These are phyloP conservation scores for Napeogenes sylphis DNA, from an alignment of 2,888 invertebrate genomes.

Conservation along the genomic window DNA sequence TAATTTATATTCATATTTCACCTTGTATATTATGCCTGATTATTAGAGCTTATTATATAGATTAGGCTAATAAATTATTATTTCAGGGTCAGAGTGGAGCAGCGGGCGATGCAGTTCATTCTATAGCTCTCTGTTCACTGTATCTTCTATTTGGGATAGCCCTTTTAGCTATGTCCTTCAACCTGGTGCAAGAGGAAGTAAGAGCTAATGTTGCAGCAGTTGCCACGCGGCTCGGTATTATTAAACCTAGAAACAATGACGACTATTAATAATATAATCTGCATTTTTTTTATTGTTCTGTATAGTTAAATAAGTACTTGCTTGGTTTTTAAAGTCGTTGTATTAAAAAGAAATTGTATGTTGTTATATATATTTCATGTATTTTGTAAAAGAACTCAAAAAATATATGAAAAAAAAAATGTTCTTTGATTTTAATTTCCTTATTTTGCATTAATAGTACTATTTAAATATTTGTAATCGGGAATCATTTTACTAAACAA, in stretches of 20 bases:
- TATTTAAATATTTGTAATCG: no score
- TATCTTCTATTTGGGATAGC: constrained; percentile 97
- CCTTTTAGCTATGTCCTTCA: constrained; percentile 96
- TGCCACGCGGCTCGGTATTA: constrained; percentile 90
- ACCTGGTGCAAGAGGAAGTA: constrained; percentile 96
- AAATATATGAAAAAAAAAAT: no score
- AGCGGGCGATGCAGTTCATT: constrained; percentile 64
- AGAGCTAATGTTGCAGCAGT: constrained; percentile 91
- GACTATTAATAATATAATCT: constrained; percentile 28
- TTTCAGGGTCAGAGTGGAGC: constrained; percentile 42
- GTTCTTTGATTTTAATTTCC: no score
- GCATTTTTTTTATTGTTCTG: neutral
- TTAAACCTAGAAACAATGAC: constrained; percentile 78
- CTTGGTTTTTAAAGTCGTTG: no score
- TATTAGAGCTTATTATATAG: neutral
- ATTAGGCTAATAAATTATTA: neutral
- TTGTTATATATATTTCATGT: no score
- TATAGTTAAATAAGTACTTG: no score
- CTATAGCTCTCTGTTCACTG: constrained; percentile 91
- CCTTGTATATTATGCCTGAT: neutral
- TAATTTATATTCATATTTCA: no score
- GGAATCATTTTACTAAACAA: neutral
- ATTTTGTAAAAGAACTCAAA: no score
- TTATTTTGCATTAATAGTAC: no score
- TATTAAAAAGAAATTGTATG: no score